Base-by-base conservation (phyloP, 2,113 vertebrate genomes). In the Microtus ochrogaster region DNA sequence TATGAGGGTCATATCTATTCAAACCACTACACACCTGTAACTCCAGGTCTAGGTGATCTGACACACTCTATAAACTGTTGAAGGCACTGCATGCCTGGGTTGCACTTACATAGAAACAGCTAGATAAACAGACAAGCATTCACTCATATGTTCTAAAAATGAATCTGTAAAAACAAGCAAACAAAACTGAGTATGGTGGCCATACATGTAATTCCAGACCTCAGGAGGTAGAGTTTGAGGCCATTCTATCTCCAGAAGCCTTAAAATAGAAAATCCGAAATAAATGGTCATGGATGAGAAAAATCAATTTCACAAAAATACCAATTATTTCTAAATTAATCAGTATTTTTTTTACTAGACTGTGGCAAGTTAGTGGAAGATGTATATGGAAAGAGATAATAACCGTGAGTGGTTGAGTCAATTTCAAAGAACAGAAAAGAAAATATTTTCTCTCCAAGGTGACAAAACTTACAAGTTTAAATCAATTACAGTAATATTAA, bases 321-420 rank as follows among this genome's bases (percentile, higher is more conserved):
- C 94, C 94, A 94, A 97, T 97, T 97, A 39, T 21, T 21, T 96
- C 65, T 94, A 96, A 96, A 95, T 49, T 49, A 49, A 49, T 49
- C 49, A 49, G 49, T 49, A 49, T 11, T 11, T 55, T 55, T 17
- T 55, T 55, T 55, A 17, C 86, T 89, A 96, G 72, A 95, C 81
- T 96, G 66, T 95, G 85, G 92, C 88, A 88, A 96, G 77, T 8
- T 92, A 22, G n/a, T 66, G 92, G 92, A 94, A 96, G 79, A 91
- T 55, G 36, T 39, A 89, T 94, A 91, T 83, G 66, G 55, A 93
- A 79, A 58, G 90, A 7, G 5, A 7, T 11, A 81, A 83, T 24
- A 73, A 28, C 44, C 39, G 85, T 88, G 82, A 96, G 58, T n/a
- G 19, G 13, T 68, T 90, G 44, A 88, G 3, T 70, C 93, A 61